phyloP scores from a whole-genome alignment of 2,797 vertebrate species.

The Tragelaphus oryx region DNA sequence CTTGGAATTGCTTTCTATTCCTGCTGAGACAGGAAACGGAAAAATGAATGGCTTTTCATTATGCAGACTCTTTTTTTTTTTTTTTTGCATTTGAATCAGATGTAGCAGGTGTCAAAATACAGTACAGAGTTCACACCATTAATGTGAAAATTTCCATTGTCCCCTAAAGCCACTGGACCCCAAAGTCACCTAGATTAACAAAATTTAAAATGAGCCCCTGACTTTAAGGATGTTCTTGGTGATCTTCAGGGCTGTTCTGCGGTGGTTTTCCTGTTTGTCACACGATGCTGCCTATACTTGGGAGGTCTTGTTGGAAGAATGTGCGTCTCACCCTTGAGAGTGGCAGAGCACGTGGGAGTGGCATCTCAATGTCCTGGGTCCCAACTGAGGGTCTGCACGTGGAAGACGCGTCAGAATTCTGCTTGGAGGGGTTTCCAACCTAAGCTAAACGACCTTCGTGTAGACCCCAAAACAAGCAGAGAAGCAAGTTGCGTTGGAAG shows the following conservation, averaged over 20 bases:
- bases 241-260: not conserved
- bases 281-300: not conserved
- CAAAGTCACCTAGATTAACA: not conserved
- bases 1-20: conserved; percentile 44
- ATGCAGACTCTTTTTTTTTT: not conserved
- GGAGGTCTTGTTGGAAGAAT: not conserved
- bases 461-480: not conserved
- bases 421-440: not conserved
- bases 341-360: not conserved
- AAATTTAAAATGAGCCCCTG: not conserved
- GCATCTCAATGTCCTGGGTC: not conserved
- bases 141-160: conserved; percentile 33
- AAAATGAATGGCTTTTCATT: conserved; percentile 34
- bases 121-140: conserved; percentile 26
- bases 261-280: not conserved
- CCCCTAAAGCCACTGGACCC: not conserved
- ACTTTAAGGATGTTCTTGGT: not conserved
- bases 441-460: not conserved
- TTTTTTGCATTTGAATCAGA: conserved; percentile 21
- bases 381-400: not conserved
- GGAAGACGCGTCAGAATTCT: not conserved
- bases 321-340: not conserved
- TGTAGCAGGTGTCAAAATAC: conserved; percentile 27
- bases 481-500: not conserved
- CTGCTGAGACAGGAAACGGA: conserved; percentile 30